Evolutionary conservation across 2,888 invertebrate genomes (phyloP).

Genomic region (Acholoe squamosa): DNA sequence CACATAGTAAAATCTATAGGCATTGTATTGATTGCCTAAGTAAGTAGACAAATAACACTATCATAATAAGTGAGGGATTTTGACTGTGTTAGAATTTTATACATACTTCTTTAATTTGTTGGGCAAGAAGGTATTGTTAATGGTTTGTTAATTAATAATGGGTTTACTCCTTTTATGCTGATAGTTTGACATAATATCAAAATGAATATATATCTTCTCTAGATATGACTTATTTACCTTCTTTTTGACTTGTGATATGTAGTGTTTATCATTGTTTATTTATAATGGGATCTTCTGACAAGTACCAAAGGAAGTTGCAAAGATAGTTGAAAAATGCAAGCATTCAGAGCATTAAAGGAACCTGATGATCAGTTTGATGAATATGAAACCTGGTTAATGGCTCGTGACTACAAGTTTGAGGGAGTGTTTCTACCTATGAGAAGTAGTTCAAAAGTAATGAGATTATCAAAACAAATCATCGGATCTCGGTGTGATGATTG

Average conservation of each 20-base stretch:
- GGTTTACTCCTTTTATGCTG: constrained; percentile 14
- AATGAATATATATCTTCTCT: not conserved
- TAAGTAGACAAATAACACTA: not conserved
- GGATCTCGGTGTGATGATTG: constrained; percentile 20
- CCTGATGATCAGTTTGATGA: not conserved
- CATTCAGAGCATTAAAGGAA: not conserved
- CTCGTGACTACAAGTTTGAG: too few relatives aligned
- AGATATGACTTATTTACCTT: constrained; percentile 13
- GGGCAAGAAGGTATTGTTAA: constrained; percentile 1
- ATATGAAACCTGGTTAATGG: too few relatives aligned
- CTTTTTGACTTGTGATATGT: constrained; percentile 30
- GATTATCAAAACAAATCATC: not conserved
- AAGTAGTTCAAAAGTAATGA: not conserved
- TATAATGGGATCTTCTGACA: not conserved
- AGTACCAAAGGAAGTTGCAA: not conserved
- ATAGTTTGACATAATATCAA: not conserved
- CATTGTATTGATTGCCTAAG: not conserved
- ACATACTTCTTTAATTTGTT: not conserved
- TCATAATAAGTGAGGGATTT: not conserved
- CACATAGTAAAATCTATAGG: not conserved
- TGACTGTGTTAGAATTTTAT: not conserved
- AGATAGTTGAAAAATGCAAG: not conserved
- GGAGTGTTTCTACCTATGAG: too few relatives aligned
- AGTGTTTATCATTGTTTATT: not conserved
- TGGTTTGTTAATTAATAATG: constrained; percentile 28